Evolutionary conservation across 2,888 invertebrate genomes (phyloP).

Genomic region (Apodemia mormo): DNA sequence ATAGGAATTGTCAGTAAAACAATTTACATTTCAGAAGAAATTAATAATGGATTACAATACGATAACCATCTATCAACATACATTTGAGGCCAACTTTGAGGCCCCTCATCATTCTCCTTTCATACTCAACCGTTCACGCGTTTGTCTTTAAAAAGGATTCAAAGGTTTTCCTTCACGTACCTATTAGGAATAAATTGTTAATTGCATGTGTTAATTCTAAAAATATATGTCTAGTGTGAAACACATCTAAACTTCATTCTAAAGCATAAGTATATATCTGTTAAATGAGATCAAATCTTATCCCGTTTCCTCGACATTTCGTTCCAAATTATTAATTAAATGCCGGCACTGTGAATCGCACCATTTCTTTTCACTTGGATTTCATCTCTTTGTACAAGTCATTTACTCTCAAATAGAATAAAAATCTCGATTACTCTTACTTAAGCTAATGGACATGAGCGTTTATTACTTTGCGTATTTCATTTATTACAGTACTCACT

Average conservation of each 20-base stretch:
- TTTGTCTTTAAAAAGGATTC: too few species aligned
- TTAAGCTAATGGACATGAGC: constrained; percentile 6
- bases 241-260: not conserved
- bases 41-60: too few species aligned
- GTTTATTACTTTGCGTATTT: not conserved
- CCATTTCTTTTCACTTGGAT: constrained; percentile 16
- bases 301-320: constrained; percentile 17
- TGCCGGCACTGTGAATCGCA: constrained; percentile 12
- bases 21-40: too few species aligned
- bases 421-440: not conserved
- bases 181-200: too few species aligned
- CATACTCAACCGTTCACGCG: too few species aligned
- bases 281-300: constrained; percentile 14
- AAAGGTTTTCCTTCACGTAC: too few species aligned
- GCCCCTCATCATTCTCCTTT: too few species aligned
- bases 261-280: not conserved
- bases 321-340: constrained; percentile 27
- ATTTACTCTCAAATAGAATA: constrained; percentile 13
- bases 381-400: constrained; percentile 12
- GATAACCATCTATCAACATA: too few species aligned
- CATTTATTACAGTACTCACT: not conserved
- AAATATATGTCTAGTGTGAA: not conserved
- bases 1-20: too few species aligned
- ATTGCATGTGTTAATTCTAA: too few species aligned
- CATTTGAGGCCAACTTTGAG: too few species aligned